Base-by-base conservation (phyloP, 1,140 invertebrate species). In the Oscheius sp. region DNA sequence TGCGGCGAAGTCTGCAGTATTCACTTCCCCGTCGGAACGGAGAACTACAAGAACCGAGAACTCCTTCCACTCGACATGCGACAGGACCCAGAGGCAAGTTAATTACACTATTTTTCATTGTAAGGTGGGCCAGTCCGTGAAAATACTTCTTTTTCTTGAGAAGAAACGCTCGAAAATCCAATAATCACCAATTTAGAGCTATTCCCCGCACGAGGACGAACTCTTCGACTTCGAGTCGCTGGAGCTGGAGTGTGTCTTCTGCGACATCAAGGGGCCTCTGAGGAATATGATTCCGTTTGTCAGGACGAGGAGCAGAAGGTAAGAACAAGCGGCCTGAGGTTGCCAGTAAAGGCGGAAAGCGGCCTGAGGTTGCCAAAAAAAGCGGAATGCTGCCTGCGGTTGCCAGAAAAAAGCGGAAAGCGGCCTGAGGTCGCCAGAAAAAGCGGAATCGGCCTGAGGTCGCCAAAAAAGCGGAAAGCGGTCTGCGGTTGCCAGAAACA, bases 211-310 rank as follows among this genome's bases (percentile, higher is more conserved):
- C 3, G 65, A 67, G 28, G 67, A 68, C 36, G 55, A 34, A 36
- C 49, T 59, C 38, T 68, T 38, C 28, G 67, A 68, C 45, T 68
- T 68, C 23, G 67, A 68, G 28, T 32, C 52, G 3, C 35, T 68
- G 3, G 31, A 61, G 4, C 36, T 68, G 2, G 20, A 36, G 1
- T 68, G 67, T 32, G 52, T 68, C 2, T 68, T 59, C 20, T 68
- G 67, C 23, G 52, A 55, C n/a, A 58, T 26, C 32, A 18, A 61
- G 3, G 52, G 35, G 1, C 67, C 67, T n/a, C 45, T 68, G 15
- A 20, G 49, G 18, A 59, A 32, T 2, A 68, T 68, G 67, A 2
- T 68, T 1, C 67, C 67, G 15, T 68, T 68, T 36, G 45, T 68
- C 4, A 20, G 67, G 23, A 55, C 49, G 7, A 55, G 49, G 28